These are phyloP conservation scores for Pecten maximus DNA, from an alignment of 2,888 invertebrate species.

Conservation along the genomic window DNA sequence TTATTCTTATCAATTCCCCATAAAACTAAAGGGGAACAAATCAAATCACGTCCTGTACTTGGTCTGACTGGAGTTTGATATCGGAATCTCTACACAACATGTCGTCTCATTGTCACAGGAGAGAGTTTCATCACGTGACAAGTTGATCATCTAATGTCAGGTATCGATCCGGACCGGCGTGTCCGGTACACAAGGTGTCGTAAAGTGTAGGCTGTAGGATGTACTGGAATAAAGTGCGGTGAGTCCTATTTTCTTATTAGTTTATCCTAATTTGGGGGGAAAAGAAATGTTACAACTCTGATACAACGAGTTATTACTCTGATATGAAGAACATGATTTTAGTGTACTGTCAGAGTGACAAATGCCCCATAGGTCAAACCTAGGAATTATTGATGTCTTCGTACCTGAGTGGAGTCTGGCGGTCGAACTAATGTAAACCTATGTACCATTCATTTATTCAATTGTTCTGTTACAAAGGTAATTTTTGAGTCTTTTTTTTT, in stretches of 20 bases:
- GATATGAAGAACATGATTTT: too few species aligned
- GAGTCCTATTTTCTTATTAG: conserved; percentile 24
- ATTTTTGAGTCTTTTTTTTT: background rate
- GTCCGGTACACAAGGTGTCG: conserved; percentile 30
- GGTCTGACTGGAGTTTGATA: background rate
- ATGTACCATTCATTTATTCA: background rate
- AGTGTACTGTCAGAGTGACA: too few species aligned
- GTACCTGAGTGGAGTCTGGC: background rate
- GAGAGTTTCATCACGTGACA: conserved; percentile 18
- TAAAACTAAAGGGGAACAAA: conserved; percentile 20
- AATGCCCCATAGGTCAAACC: background rate
- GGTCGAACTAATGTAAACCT: background rate
- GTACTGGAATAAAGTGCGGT: conserved; percentile 14
- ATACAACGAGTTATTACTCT: too few species aligned
- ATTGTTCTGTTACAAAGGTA: background rate
- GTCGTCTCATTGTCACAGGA: background rate
- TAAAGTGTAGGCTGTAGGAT: conserved; percentile 20
- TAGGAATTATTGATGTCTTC: background rate
- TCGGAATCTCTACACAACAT: background rate
- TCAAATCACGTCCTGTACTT: background rate
- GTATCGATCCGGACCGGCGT: conserved; percentile 26
- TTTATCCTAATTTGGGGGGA: too few species aligned
- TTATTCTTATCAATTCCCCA: conserved; percentile 11
- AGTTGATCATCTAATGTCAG: conserved; percentile 28
- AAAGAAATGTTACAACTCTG: too few species aligned